A percentile compares a stretch with the other conserved stretches of the same genome.
Conservation (phyloP, 1,140 invertebrate species). For the Brachionus manjavacas region DNA sequence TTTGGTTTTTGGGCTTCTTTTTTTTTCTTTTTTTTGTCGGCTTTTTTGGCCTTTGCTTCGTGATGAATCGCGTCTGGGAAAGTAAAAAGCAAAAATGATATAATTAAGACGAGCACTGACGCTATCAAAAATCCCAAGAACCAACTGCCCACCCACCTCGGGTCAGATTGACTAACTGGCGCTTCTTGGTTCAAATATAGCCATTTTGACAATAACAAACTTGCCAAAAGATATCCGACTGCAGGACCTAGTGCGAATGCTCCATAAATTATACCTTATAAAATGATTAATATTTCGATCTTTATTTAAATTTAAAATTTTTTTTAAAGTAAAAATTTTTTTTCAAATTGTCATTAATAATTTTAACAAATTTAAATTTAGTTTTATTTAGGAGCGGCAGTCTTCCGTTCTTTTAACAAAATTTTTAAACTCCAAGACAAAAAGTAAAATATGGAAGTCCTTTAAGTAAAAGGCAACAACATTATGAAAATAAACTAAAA, state of each 20-base stretch:
- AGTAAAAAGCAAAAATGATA: not conserved
- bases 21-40: not conserved
- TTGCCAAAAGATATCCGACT: not conserved
- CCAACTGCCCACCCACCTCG: constrained; percentile 40
- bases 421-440: too few relatives aligned
- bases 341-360: too few relatives aligned
- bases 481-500: too few relatives aligned
- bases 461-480: too few relatives aligned
- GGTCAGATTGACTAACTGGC: not conserved
- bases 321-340: too few relatives aligned
- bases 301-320: too few relatives aligned
- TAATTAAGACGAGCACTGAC: not conserved
- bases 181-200: not conserved
- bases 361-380: too few relatives aligned
- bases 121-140: constrained; percentile 27
- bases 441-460: too few relatives aligned
- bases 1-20: not conserved
- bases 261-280: constrained; percentile 20
- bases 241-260: constrained; percentile 27
- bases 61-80: not conserved
- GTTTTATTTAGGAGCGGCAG: too few relatives aligned
- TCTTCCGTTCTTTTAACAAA: too few relatives aligned
- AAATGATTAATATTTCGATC: not conserved
- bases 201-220: constrained; percentile 28
- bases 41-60: not conserved